These are phyloP conservation scores for Falco naumanni DNA, from an alignment of 2,797 vertebrate genomes.

Conservation along the genomic window DNA sequence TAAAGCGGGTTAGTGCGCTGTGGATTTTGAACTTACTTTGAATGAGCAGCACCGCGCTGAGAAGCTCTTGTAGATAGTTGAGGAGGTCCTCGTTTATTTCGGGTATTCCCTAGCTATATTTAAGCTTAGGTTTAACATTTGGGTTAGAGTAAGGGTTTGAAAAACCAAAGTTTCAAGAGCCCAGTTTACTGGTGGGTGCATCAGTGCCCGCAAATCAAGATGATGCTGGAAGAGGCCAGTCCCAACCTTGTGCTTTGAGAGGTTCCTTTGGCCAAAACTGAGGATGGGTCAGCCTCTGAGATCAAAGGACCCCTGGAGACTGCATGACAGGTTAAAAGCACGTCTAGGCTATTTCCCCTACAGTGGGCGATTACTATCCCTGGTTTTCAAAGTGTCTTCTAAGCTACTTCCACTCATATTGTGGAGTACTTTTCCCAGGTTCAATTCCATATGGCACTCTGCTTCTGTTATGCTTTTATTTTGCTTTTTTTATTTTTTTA, in stretches of 20 bases:
- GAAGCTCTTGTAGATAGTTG: neutral
- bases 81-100: neutral
- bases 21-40: neutral
- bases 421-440: neutral
- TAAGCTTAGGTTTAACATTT: neutral
- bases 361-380: neutral
- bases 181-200: neutral
- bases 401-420: neutral
- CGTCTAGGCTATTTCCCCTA: neutral
- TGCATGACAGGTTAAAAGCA: neutral
- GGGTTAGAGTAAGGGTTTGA: neutral
- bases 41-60: neutral
- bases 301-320: neutral
- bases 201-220: neutral
- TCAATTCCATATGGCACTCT: neutral
- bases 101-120: neutral
- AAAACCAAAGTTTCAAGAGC: neutral
- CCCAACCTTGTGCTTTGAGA: neutral
- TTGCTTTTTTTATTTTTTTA: neutral
- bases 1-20: neutral
- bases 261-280: neutral
- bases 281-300: neutral
- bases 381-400: rapidly evolving
- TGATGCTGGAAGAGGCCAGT: neutral
- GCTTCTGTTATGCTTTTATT: neutral